Base-by-base conservation (phyloP, 2,113 vertebrate species). In the Syngnathus typhle region DNA sequence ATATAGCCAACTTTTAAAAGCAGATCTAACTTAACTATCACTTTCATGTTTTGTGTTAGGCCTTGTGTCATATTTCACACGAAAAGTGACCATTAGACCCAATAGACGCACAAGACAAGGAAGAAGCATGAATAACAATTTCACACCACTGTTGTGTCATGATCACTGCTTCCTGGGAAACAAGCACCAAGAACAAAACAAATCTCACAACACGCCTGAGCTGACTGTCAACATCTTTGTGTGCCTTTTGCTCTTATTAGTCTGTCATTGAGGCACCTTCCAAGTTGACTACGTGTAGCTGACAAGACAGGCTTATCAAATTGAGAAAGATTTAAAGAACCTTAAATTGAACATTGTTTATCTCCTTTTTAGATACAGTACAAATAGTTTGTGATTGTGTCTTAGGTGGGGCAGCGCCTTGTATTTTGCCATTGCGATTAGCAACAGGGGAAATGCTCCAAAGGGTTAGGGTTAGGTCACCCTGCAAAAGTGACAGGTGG, bases 341-440 rank as follows among this genome's bases (percentile, higher is more conserved):
- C 11, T 5, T 2, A 2, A 2, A 36, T 0, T 37, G 2, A 6
- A 7, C 41, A 15, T 38, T 2, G 43, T 58, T 27, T n/a, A 44
- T 3, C 11, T 55, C 44, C 8, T 36, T 47, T 55, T 7, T 43
- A 18, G 7, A 52, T 36, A 44, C 3, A 49, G 10, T 36, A 44
- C 3, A 49, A 15, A 52, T 65, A 55, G n/a, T 43, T 47, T 58
- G 36, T 12, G 9, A 69, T 66, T 51, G 44, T 16, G 12, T 70
- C 55, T 46, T 55, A 36, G 39, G 63, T 60, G 59, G 60, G 19
- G 10, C 6, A 13, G 44, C 18, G 2, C 47, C 47, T 10, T 9
- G 51, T 21, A 54, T 54, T 54, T 21, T 3, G 47, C 47, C 19
- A 51, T 2, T 51, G 19, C 47, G n/a, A 51, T 51, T 18, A 51